phyloP scores from a whole-genome alignment of 23 tunicate genomes.

The Trididemnum nubilum region DNA sequence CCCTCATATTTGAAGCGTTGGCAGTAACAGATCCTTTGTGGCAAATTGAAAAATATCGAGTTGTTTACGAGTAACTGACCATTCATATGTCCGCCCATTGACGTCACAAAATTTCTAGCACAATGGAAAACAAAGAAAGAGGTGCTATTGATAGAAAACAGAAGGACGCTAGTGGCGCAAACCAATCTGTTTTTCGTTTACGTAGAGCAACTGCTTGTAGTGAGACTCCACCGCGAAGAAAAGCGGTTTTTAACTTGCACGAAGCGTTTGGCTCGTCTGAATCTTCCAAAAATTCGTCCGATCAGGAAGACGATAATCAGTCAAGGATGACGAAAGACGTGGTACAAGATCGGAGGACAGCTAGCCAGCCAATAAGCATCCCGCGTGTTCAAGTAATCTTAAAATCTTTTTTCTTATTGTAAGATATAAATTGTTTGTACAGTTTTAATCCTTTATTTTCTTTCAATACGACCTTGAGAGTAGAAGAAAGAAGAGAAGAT shows the following conservation, averaged over 20 bases:
- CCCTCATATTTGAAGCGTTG: no score
- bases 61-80: no score
- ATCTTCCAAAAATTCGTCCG: neutral
- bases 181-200: no score
- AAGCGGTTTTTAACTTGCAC: neutral
- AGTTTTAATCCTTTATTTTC: neutral
- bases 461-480: neutral
- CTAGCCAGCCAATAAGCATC: constrained; percentile 9
- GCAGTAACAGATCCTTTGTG: no score
- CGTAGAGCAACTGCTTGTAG: neutral
- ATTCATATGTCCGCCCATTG: no score
- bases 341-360: neutral
- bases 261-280: neutral
- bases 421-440: neutral
- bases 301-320: neutral
- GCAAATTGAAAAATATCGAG: no score
- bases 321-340: constrained; percentile 4
- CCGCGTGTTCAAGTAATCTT: neutral
- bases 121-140: constrained; percentile 18
- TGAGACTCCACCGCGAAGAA: neutral
- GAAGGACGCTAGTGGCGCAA: no score
- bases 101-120: constrained; percentile 6
- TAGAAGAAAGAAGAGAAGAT: neutral
- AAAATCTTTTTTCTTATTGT: neutral
- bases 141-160: neutral